Evolutionary conservation across 2,797 vertebrate genomes (phyloP).

Genomic region (Discoglossus pictus): DNA sequence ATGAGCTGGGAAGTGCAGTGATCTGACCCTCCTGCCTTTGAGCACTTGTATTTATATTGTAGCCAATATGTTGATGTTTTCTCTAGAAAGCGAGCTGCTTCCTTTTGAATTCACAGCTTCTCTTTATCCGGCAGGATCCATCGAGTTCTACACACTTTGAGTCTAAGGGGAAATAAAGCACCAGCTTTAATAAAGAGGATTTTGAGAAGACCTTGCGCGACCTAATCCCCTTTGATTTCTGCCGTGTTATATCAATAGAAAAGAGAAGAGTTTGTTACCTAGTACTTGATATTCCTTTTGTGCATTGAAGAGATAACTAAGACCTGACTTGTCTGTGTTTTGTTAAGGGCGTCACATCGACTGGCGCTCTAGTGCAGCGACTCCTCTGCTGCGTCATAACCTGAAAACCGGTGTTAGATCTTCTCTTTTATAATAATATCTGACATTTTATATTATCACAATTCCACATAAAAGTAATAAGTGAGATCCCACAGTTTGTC

Average conservation of each 20-base stretch:
- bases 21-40: neutral
- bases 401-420: too few species aligned
- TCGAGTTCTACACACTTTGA: conserved; percentile 11
- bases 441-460: too few species aligned
- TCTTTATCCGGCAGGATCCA: conserved; percentile 32
- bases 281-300: conserved; percentile 30
- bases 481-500: too few species aligned
- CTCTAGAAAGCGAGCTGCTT: neutral
- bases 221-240: conserved; percentile 43
- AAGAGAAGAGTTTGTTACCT: neutral
- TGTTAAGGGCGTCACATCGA: neutral
- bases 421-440: too few species aligned
- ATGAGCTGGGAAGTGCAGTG: neutral
- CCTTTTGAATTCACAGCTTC: conserved; percentile 14
- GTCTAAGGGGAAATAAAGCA: conserved; percentile 49
- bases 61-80: neutral
- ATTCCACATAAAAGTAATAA: too few species aligned
- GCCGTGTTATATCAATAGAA: conserved; percentile 27
- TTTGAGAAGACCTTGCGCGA: conserved; percentile 22
- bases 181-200: conserved; percentile 19
- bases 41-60: conserved; percentile 9
- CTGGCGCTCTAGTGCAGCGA: neutral
- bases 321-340: neutral
- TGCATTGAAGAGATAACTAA: neutral
- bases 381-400: too few species aligned